These are phyloP conservation scores for Heliconius hewitsoni DNA, from an alignment of 1,140 invertebrate genomes.

Conservation along the genomic window DNA sequence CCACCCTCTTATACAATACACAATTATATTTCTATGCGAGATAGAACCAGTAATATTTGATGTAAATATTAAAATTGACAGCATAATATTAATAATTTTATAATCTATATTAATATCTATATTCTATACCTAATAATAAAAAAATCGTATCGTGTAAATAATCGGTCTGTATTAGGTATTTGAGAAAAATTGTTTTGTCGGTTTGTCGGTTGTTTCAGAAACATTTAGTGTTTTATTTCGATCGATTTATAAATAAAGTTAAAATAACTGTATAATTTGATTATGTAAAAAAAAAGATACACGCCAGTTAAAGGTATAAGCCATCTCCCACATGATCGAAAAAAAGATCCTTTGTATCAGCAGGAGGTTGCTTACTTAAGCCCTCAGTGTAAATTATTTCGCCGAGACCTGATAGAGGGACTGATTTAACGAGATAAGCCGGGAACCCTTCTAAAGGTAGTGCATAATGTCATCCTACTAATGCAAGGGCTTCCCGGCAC, in stretches of 20 bases:
- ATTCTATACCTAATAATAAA: too few species aligned
- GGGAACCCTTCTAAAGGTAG: constrained; percentile 70
- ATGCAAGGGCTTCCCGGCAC: constrained; percentile 74
- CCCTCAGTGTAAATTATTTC: constrained; percentile 65
- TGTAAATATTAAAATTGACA: background rate
- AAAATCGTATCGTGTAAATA: too few species aligned
- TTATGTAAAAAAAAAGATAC: background rate
- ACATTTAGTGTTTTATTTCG: too few species aligned
- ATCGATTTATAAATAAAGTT: too few species aligned
- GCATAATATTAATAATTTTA: background rate
- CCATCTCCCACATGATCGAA: constrained; percentile 41
- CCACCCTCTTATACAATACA: constrained; percentile 64
- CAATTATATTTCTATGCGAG: constrained; percentile 63
- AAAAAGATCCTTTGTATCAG: constrained; percentile 49
- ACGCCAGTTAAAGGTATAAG: background rate
- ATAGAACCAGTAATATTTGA: constrained; percentile 49
- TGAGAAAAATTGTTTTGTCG: too few species aligned
- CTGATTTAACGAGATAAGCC: constrained; percentile 76
- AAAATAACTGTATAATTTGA: too few species aligned
- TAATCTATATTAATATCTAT: too few species aligned
- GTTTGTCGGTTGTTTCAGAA: too few species aligned
- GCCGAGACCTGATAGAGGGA: constrained; percentile 47
- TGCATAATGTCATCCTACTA: constrained; percentile 79
- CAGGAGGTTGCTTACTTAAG: constrained; percentile 63
- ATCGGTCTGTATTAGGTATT: too few species aligned